Conservation (phyloP, 2,797 vertebrate species). For the Chrosomus eos region DNA sequence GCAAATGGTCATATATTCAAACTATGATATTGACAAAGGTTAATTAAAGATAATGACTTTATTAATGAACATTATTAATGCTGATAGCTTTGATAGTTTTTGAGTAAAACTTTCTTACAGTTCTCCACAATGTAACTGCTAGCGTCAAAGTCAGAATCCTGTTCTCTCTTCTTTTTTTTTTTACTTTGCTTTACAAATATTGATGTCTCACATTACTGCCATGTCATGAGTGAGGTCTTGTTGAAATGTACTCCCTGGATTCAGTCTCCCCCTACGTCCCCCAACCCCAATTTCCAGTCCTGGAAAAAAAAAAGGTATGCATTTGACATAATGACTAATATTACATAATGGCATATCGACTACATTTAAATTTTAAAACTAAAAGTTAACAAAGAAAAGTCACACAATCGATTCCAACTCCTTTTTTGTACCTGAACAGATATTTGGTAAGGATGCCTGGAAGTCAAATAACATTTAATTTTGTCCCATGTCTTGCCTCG, state of each 20-base stretch:
- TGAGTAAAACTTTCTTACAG: neutral
- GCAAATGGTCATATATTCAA: neutral
- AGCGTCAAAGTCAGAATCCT: neutral
- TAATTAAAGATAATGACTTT: neutral
- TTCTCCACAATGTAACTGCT: neutral
- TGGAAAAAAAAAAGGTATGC: too few relatives aligned
- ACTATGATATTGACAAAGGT: neutral
- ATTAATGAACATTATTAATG: neutral
- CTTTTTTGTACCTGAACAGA: neutral
- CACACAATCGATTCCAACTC: neutral
- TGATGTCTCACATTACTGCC: constrained; percentile 5
- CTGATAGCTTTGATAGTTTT: neutral
- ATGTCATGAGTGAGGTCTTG: neutral
- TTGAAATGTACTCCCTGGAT: neutral
- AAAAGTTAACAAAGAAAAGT: neutral
- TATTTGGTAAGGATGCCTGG: neutral
- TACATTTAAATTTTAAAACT: neutral
- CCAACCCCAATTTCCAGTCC: too few relatives aligned
- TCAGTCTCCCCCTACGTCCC: too few relatives aligned
- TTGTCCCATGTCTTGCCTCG: neutral
- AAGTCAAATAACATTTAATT: neutral
- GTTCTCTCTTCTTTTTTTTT: neutral
- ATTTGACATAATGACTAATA: too few relatives aligned
- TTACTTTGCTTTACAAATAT: constrained; percentile 4
- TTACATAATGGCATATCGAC: neutral